These are phyloP conservation scores for human (Homo sapiens) DNA, from an alignment of 2,113 vertebrate species.

Conservation along the genomic window GRCh38 chrX:91793501-91794000, in stretches of 20 bases:
- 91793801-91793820: not conserved
- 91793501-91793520: not conserved
- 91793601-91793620: conserved; percentile 16
- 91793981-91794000: conserved; percentile 79
- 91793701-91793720: not conserved
- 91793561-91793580: not conserved
- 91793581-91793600: not conserved
- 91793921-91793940: conserved; percentile 70
- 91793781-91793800: not conserved
- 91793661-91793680: conserved; percentile 5
- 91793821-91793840: conserved; percentile 23
- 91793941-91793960: conserved; percentile 81
- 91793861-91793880: not conserved
- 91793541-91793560: not conserved
- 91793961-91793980: conserved; percentile 79
- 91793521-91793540: not conserved
- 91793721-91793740: not conserved
- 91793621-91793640: not conserved
- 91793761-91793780: not conserved
- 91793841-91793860: conserved; percentile 36
- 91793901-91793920: conserved; percentile 63
- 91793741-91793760: not conserved
- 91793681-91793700: not conserved
- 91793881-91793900: conserved; percentile 26
- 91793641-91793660: conserved; percentile 17